Evolutionary conservation across 2,113 vertebrate genomes (phyloP), one percentile per base, ranked within the genome.

Genomic region (Phylloscopus trochiloides): DNA sequence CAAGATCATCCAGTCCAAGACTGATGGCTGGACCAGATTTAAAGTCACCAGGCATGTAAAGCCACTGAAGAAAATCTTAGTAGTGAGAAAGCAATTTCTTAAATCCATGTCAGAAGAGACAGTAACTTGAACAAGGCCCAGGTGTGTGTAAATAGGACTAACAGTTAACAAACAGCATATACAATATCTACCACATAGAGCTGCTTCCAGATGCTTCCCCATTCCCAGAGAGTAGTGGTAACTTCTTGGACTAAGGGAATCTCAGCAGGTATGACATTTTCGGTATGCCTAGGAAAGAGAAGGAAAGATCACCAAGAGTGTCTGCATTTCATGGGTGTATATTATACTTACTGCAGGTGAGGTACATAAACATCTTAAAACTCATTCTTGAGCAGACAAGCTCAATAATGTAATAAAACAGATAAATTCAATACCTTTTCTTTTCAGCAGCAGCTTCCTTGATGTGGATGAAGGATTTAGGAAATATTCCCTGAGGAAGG

Each of bases 191-290:
- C 99, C 99, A 99, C 98, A 85, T 98, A 99, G n/a, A 99, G 98
- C 90, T 99, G 99, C 85, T 99, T 99, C 99, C 99, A 99, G 95
- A 99, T 99, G 97, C 97, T 99, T 28, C 99, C 99, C 99, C 99
- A 99, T 94, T 99, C 99, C 93, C 99, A 98, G 50, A 99, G 96
- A 3, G 99, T 99, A 7, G 98, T 98, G 77, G 99, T 99, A 92
- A 99, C 99, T 97, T 99, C 99, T 95, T 99, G 99, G 50, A 99
- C 99, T 97, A 99, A 96, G 73, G 99, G 99, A 97, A 99, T 99
- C 97, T 99, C 99, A 63, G 98, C 97, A 83, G 98, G 98, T 16
- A 98, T 93, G 89, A 98, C 95, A 52, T 98, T 97, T 97, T 99
- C 99, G 11, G 97, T 94, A 63, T 98, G 97, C 91, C 99, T 99